Base-by-base conservation (phyloP, 2,888 invertebrate genomes). In the Clunio marinus region DNA sequence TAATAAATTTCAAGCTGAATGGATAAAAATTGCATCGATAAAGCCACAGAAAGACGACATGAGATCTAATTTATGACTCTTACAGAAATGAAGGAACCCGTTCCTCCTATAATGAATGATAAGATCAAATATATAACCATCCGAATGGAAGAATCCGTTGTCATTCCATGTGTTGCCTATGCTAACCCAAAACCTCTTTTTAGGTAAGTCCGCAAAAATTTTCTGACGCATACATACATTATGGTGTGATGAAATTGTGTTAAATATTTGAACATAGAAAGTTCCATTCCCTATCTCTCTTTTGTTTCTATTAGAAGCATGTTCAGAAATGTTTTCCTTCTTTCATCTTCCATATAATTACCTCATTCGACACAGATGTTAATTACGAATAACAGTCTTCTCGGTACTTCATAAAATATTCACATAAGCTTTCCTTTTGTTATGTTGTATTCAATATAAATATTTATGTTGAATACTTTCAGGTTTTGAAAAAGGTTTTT, bases 141-240 rank as follows among this genome's bases (percentile, higher is more conserved):
- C 25, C 78, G 82, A 68, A 76, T 82, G 67, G 82, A 83, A 68
- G 82, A 83, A 72, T 80, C 80, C 25, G 78, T 83, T 37, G 83
- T 85, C 45, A 78, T 86, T 66, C 82, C 85, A 4, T 86, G 86
- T 76, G 83, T 84, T 37, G 84, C 85, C 22, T 83, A 83, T 73
- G 85, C 83, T 15, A 83, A 82, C 75, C 86, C 86, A 8, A 79
- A 82, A 17, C 84, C 85, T 10, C 76, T 77, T 68, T 80, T 83
- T 77, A 80, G 83, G 85, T 85, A 78, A 80, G 76, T 72, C n/a
- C 25, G 55, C 7, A 46, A 46, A 46, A 10, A 46, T n/a, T 46
- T n/a, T n/a, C n/a, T n/a, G n/a, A 10, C 35, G 13, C 35, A 8
- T 13, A 17, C 13, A 45, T 7, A 45, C 7, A 13, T 45, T 17